Percentiles rank a stretch among this genome's conserved stretches.
phyloP scores from a whole-genome alignment of 2,888 invertebrate genomes.

The Volucella inanis region DNA sequence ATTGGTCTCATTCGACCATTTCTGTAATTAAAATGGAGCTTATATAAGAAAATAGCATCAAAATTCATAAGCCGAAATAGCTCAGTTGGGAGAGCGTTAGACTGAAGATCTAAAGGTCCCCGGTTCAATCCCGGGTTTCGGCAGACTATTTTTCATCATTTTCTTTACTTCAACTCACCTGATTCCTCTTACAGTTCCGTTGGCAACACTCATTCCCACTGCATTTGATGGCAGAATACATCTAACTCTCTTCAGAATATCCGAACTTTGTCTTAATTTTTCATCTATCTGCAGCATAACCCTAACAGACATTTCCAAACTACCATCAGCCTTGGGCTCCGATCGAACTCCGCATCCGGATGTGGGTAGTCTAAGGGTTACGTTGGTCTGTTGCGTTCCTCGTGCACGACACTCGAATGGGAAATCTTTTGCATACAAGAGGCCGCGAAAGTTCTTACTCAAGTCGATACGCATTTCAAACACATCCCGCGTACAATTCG shows the following conservation, averaged over 20 bases:
- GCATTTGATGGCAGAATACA: constrained; percentile 83
- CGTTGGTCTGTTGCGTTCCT: constrained; percentile 83
- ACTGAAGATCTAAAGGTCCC: constrained; percentile 78
- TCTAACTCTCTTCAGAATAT: constrained; percentile 87
- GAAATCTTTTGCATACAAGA: constrained; percentile 90
- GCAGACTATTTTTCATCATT: constrained; percentile 49
- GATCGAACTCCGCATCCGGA: constrained; percentile 88
- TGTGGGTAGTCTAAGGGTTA: constrained; percentile 81
- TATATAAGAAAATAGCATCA: background rate
- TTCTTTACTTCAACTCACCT: constrained; percentile 41
- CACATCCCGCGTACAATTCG: constrained; percentile 86
- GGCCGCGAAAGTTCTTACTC: constrained; percentile 86
- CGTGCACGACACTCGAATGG: constrained; percentile 87
- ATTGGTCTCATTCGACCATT: constrained; percentile 86
- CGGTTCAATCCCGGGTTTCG: constrained; percentile 77
- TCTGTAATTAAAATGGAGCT: constrained; percentile 80
- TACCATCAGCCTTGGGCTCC: constrained; percentile 83
- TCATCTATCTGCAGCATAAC: constrained; percentile 90
- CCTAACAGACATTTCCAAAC: constrained; percentile 86
- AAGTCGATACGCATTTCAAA: constrained; percentile 86
- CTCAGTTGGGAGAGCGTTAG: constrained; percentile 78
- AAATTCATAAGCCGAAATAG: constrained; percentile 76
- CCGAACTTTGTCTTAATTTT: constrained; percentile 88
- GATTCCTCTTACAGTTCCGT: constrained; percentile 48
- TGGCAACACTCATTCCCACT: constrained; percentile 80